These are phyloP conservation scores for Apodemia duryi DNA, from an alignment of 2,888 invertebrate genomes.

Conservation along the genomic window DNA sequence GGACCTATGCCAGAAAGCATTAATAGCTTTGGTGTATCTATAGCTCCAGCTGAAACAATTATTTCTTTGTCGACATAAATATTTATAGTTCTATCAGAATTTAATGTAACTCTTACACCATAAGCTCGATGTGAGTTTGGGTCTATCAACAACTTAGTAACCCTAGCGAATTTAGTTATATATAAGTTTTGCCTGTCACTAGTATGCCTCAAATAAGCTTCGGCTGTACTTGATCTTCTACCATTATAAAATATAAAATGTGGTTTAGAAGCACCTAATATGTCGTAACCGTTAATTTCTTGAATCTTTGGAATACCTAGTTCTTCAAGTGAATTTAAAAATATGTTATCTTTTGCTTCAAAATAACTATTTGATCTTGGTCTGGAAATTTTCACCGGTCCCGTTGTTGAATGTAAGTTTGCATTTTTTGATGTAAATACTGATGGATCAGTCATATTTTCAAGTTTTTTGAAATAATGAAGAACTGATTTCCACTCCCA, in stretches of 20 bases:
- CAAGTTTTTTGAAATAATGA: conserved; percentile 43
- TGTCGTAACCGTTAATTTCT: conserved; percentile 40
- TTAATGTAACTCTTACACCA: conserved; percentile 48
- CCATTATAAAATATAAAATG: conserved; percentile 48
- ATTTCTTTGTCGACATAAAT: conserved; percentile 52
- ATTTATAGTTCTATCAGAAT: conserved; percentile 40
- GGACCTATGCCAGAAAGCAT: conserved; percentile 66
- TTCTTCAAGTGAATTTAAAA: conserved; percentile 39
- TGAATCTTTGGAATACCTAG: conserved; percentile 39
- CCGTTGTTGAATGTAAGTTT: conserved; percentile 38
- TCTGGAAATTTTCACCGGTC: conserved; percentile 41
- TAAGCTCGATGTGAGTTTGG: conserved; percentile 39
- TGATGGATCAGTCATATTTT: conserved; percentile 38
- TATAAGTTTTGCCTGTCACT: conserved; percentile 49
- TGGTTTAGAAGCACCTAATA: conserved; percentile 37
- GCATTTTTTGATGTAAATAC: conserved; percentile 31
- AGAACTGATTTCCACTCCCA: conserved; percentile 42
- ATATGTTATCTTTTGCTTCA: conserved; percentile 32
- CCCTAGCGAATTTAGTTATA: conserved; percentile 52
- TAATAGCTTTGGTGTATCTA: conserved; percentile 59
- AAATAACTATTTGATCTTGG: conserved; percentile 37
- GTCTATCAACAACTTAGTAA: conserved; percentile 52
- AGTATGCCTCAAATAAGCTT: conserved; percentile 48
- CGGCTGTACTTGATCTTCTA: conserved; percentile 60
- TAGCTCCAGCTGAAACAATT: conserved; percentile 56